phyloP scores from a whole-genome alignment of 2,113 vertebrate species.

The Aythya baeri region DNA sequence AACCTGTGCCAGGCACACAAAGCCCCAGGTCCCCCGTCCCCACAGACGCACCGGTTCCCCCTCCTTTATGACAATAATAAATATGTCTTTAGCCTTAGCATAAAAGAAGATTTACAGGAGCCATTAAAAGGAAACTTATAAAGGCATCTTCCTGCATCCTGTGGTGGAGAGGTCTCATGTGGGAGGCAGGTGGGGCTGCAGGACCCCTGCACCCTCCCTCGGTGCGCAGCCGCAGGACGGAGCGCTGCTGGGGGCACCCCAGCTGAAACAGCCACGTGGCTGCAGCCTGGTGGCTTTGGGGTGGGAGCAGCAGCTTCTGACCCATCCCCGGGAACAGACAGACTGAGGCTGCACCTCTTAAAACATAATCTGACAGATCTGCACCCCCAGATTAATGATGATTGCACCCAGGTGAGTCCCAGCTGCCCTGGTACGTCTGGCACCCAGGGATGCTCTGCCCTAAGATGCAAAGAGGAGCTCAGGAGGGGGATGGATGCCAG shows the following conservation, averaged over 20 bases:
- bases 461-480: too few relatives aligned
- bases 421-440: too few relatives aligned
- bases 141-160: background rate
- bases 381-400: too few relatives aligned
- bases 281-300: background rate
- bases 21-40: accelerated
- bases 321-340: background rate
- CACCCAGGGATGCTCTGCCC: too few relatives aligned
- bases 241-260: background rate
- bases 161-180: background rate
- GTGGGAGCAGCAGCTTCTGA: background rate
- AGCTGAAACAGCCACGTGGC: accelerated
- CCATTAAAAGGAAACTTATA: background rate
- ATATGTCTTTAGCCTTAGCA: background rate
- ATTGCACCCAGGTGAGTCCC: background rate
- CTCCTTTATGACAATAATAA: slow-evolving; percentile 11
- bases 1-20: accelerated
- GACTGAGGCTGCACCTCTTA: background rate
- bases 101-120: slow-evolving; percentile 36
- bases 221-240: background rate
- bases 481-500: too few relatives aligned
- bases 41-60: background rate
- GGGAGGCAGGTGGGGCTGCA: slow-evolving; percentile 16
- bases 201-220: background rate
- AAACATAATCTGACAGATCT: background rate